Percentiles rank a stretch among this genome's conserved stretches.
Conservation (phyloP, 2,888 invertebrate species). For the Sinopyrophorus schimmeli region DNA sequence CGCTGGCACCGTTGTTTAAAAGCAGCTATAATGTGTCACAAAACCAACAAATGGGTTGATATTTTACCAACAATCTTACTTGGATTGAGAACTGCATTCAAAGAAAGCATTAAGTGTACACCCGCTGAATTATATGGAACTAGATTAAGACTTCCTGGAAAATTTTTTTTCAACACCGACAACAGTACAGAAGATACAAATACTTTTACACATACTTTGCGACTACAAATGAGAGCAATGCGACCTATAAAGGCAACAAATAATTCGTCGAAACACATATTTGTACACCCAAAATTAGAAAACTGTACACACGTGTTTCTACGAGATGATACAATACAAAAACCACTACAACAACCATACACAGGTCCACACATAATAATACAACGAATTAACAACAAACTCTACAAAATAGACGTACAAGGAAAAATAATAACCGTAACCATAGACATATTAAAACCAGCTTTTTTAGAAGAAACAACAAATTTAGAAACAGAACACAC, state of each 20-base stretch:
- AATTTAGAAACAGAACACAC: too few species aligned
- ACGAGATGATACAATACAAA: constrained; percentile 32
- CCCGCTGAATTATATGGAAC: constrained; percentile 21
- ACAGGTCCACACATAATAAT: constrained; percentile 36
- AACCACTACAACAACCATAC: constrained; percentile 37
- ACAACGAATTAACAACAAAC: too few species aligned
- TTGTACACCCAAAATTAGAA: constrained; percentile 52
- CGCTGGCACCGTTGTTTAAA: too few species aligned
- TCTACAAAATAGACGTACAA: too few species aligned
- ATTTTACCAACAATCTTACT: constrained; percentile 34
- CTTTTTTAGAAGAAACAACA: too few species aligned
- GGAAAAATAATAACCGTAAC: too few species aligned
- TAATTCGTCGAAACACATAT: constrained; percentile 1
- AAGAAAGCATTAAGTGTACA: constrained; percentile 28
- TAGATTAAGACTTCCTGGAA: constrained; percentile 2
- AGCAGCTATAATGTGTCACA: too few species aligned
- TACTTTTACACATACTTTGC: too few species aligned
- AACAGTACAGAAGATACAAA: neutral
- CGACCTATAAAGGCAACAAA: constrained; percentile 11
- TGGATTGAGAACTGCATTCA: constrained; percentile 34
- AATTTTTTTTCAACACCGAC: constrained; percentile 3
- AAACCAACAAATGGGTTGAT: constrained; percentile 19
- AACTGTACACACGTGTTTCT: constrained; percentile 53
- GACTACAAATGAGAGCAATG: too few species aligned
- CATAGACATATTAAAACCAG: constrained; percentile 37